Base-by-base conservation (phyloP, 2,797 vertebrate genomes). In the Nyctalus aviator region DNA sequence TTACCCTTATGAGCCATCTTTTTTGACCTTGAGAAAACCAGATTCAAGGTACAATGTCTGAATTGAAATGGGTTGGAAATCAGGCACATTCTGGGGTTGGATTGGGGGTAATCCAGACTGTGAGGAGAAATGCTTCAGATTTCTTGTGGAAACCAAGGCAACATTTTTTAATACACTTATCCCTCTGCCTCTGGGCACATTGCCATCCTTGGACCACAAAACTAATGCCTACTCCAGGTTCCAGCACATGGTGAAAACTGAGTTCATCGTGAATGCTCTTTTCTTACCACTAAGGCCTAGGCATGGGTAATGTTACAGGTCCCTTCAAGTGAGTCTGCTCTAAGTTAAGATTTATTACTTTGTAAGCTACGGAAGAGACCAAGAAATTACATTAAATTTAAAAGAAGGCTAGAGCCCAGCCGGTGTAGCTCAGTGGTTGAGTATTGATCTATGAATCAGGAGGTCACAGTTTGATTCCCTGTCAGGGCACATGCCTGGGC, bases 131-230 rank as follows among this genome's bases (percentile, higher is more conserved):
- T 18, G 6, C 59, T 69, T 12, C 15, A 85, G 23, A n/a, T 71
- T 64, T 94, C 75, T 89, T 77, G 25, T n/a, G 62, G 46, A 90
- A 95, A 89, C 20, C 53, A 91, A 84, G 27, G 46, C 23, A 75
- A 81, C 35, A 18, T 41, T 57, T 71, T 90, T 55, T 25, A 92
- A 0, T 90, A 37, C 30, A 66, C 32, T 50, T 46, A 84, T 18
- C 4, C 20, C 53, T 71, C 41, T 86, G 53, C 32, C 44, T 87
- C 73, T 78, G 57, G 62, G 68, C 25, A 53, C 17, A 46, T 27
- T 83, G 76, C 20, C 62, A 55, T 71, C 46, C 77, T 68, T 44
- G 8, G 20, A n/a, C 85, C 88, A n/a, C n/a, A 84, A 77, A 85
- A 66, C 23, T 83, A 62, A 59, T 2, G 17, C 62, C 48, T 78